These are phyloP conservation scores for Peromyscus aztecus DNA, from an alignment of 2,797 vertebrate genomes.

Conservation along the genomic window DNA sequence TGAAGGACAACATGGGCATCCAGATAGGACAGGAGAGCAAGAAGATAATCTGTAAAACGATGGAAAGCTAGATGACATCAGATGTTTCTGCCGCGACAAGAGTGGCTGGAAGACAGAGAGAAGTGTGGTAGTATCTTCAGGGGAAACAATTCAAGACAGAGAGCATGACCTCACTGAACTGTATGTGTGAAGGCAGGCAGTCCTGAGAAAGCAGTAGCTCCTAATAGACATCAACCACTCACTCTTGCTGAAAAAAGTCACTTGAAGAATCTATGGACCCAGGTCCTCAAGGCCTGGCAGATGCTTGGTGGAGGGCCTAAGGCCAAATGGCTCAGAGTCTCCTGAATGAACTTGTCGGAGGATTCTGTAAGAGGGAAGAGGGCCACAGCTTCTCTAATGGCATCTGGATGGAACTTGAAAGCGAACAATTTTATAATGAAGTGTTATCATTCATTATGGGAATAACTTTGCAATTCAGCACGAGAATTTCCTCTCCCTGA, in stretches of 20 bases:
- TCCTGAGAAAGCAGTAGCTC: not conserved
- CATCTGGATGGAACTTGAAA: constrained; percentile 62
- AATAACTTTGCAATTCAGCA: constrained; percentile 63
- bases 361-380: not conserved
- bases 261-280: not conserved
- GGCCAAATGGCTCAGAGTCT: not conserved
- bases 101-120: not conserved
- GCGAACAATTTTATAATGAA: constrained; percentile 51
- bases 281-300: not conserved
- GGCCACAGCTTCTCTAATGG: not conserved
- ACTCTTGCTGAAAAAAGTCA: not conserved
- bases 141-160: not conserved
- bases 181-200: not conserved
- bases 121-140: not conserved
- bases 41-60: not conserved
- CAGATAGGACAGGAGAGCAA: not conserved
- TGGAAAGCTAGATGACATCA: not conserved
- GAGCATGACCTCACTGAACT: not conserved
- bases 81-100: not conserved
- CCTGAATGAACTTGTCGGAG: not conserved
- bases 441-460: constrained; percentile 54
- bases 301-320: not conserved
- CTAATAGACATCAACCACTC: not conserved
- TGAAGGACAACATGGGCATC: not conserved
- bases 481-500: constrained; percentile 51